Base-by-base conservation (phyloP, 2,888 invertebrate species). In the Hetaerina titia region DNA sequence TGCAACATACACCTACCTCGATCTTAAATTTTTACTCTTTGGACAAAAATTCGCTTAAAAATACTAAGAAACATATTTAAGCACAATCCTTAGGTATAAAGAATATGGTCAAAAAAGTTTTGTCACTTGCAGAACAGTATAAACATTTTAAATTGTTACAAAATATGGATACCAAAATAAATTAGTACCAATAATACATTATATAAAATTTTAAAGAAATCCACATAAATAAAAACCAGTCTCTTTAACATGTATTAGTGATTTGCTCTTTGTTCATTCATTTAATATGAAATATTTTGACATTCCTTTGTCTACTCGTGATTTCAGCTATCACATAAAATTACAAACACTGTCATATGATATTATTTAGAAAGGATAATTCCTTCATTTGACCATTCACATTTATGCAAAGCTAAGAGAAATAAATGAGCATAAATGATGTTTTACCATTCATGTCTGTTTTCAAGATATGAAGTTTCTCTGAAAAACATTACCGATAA, bases 151-250 rank as follows among this genome's bases (percentile, higher is more conserved):
- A 92, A 92, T 69, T 92, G 92, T 92, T 92, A 92, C 57, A 92
- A 92, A 92, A 92, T 69, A 92, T 92, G 92, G 92, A 92, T 92
- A 92, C 92, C 92, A 92, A 92, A 92, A 92, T 92, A 92, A 92
- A 92, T 92, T 92, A 92, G 92, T 92, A 92, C 92, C 92, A 92
- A 92, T 92, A 92, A 92, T 92, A 92, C 92, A 92, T 92, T 57
- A 92, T 92, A 92, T 92, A 92, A 92, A 92, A 92, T 92, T 92
- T 64, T 31, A 92, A 92, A 92, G 69, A 92, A 92, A 69, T 92
- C 92, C 69, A 92, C 92, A 92, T 74, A 92, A 92, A 92, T 92
- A 92, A 92, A 92, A 92, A 92, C 92, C 92, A 92, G 92, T 92
- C 92, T 92, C 92, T 92, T 92, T 19, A 64, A 92, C 89, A 89